Base-by-base conservation (phyloP, 2,113 vertebrate genomes). In the Dendropsophus ebraccatus region DNA sequence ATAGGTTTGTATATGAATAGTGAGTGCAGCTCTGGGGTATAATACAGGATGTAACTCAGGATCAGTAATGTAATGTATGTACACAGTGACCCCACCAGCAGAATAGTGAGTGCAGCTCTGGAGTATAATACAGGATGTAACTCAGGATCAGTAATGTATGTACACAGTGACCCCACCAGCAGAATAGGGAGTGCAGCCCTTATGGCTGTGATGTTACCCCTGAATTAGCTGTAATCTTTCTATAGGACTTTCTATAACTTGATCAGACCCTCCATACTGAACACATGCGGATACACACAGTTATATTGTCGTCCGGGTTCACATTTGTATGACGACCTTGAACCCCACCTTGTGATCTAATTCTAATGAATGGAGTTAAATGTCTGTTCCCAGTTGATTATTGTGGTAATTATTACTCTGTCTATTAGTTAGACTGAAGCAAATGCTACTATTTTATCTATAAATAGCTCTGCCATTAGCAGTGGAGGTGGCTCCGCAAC, bases 381-480 rank as follows among this genome's bases (percentile, higher is more conserved):
- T 58, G 11, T 54, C 32, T 47, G 17, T 62, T 49, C 9, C 82
- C 45, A 41, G 32, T 21, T 54, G 65, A 58, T 56, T 65, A 35
- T 35, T 56, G 25, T 69, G 47, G 75, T 86, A 81, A 86, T 86
- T 67, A 86, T 47, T 49, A 73, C 52, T 14, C 35, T 2, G 50
- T 16, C 67, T 50, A 80, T 86, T 81, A 78, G 28, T 73, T 8
- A n/a, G 58, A 19, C 58, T n/a, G 81, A 74, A 30, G 35, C 45
- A 80, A 70, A 58, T 13, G 35, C 47, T 56, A 77, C 77, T 28
- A 41, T 56, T 67, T 69, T 50, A 79, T 58, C 76, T 86, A 86
- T 32, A 86, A 47, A 81, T 86, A 86, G 65, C 47, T 23, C 47
- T 58, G 62, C 77, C 52, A 81, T 81, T 86, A 80, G 76, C 50